Percentiles rank a stretch among this genome's conserved stretches.
Conservation (phyloP, 1,140 invertebrate genomes). For the Octopus sinensis region DNA sequence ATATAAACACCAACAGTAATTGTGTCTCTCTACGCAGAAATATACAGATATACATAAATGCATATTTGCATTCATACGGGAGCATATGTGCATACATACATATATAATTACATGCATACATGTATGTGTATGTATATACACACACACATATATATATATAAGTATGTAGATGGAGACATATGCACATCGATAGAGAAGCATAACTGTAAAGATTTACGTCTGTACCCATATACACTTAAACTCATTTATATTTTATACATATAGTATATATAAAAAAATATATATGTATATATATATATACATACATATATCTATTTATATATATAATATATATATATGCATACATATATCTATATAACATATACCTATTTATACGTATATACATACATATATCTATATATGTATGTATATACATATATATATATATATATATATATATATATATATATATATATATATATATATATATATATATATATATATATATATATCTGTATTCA, state of each 20-base stretch:
- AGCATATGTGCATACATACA: too few relatives aligned
- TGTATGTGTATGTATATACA: background rate
- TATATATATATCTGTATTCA: background rate
- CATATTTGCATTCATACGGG: background rate
- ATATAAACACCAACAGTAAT: too few relatives aligned
- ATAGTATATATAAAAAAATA: background rate
- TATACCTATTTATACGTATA: background rate
- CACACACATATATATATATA: background rate
- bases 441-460: background rate
- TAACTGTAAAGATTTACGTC: background rate
- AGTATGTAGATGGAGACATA: background rate
- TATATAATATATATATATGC: background rate
- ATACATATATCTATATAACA: background rate
- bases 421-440: background rate
- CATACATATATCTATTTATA: background rate
- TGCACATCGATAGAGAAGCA: background rate
- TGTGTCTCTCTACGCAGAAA: too few relatives aligned
- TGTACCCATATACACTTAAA: background rate
- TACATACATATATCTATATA: background rate
- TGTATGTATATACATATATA: background rate
- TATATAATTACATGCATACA: background rate
- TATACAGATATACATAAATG: background rate
- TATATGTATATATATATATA: conserved; percentile 2
- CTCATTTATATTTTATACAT: background rate
- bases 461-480: background rate